Base-by-base conservation (phyloP, 53 echinoderm and acorn worm genomes). In the Stichopus horrens region DNA sequence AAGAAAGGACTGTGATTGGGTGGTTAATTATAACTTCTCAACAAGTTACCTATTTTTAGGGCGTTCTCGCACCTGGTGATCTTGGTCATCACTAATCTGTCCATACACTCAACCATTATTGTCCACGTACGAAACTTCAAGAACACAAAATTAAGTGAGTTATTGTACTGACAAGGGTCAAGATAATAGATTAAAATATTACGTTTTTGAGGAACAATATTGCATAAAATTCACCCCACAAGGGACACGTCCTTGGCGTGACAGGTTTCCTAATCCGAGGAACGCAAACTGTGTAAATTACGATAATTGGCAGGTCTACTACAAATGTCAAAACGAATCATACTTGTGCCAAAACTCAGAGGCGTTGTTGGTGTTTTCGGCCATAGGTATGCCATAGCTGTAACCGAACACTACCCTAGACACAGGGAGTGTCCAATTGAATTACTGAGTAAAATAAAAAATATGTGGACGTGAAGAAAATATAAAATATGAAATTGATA, bases 151-250 rank as follows among this genome's bases (percentile, higher is more conserved):
- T 81, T 55, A 85, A 59, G 59, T 7, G 21, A 58, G 79, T n/a
- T 85, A 85, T 85, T 67, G 57, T 85, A 85, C 51, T 85, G 85
- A 85, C 85, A 66, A 52, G 66, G 85, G 85, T 85, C 85, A 85
- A 67, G 55, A 56, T 81, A 13, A 77, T 81, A 71, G 71, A 7
- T 20, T 81, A 5, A 56, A 58, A 81, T 11, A 5, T 22, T 21
- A 56, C 20, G 5, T 55, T 20, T 56, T 20, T 23, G 16, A 75
- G 20, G 11, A 75, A 75, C 75, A 75, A 13, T 37, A 10, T 75
- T 75, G 23, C 37, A 37, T 37, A 37, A 37, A 37, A 37, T 37
- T 37, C 37, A 37, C 37, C 37, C 37, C 37, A 37, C 7, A 37
- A 37, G 37, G 37, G 37, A 37, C 37, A 37, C 37, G 37, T 37